Evolutionary conservation across 2,113 vertebrate species (phyloP).

Genomic region (Pangasianodon hypophthalmus): DNA sequence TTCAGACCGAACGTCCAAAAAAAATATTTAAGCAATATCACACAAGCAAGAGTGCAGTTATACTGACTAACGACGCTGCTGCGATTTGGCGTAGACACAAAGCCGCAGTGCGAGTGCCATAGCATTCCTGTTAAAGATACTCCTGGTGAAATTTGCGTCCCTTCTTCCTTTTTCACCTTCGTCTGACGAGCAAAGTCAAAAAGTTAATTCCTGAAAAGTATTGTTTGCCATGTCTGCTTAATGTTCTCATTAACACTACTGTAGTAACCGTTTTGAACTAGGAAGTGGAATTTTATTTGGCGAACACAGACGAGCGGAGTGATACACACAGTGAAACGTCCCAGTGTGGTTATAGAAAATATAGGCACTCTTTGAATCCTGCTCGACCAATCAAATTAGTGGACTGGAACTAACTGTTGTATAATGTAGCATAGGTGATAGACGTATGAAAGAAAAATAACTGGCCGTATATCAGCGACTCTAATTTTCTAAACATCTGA

Average conservation of each 20-base stretch:
- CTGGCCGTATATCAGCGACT: background rate
- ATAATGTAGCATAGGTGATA: background rate
- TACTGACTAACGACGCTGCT: background rate
- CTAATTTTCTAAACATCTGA: background rate
- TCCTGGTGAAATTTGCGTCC: background rate
- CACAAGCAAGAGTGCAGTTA: background rate
- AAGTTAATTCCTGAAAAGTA: background rate
- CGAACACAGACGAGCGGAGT: background rate
- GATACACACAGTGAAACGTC: too few species aligned
- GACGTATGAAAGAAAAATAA: background rate
- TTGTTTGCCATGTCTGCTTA: background rate
- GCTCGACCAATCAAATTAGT: background rate
- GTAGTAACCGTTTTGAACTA: background rate
- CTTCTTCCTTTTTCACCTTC: background rate
- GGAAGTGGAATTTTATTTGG: background rate
- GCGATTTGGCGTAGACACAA: background rate
- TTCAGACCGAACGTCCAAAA: background rate
- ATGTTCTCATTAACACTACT: background rate
- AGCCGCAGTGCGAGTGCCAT: background rate
- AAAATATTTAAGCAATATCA: background rate
- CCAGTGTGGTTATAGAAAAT: background rate
- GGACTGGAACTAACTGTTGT: background rate
- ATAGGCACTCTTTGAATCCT: background rate
- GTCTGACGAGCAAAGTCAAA: background rate
- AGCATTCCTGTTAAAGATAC: background rate